These are phyloP conservation scores for Styela clava DNA, from an alignment of 23 tunicate species.

Conservation along the genomic window DNA sequence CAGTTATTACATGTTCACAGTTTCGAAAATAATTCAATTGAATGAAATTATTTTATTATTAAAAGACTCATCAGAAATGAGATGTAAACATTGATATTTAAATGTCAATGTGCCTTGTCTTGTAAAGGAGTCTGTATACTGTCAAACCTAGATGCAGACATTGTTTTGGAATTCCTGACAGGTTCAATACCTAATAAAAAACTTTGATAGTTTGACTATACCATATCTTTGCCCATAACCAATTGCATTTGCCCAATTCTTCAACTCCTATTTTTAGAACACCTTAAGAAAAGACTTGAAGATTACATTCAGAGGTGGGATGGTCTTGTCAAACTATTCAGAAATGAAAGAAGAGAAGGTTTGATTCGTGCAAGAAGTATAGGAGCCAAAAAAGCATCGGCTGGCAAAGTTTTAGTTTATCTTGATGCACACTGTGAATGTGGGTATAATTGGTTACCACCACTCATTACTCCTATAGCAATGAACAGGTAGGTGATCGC, in stretches of 20 bases:
- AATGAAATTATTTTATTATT: too few relatives aligned
- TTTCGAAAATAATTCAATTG: too few relatives aligned
- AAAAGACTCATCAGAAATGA: too few relatives aligned
- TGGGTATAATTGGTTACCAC: constrained; percentile 97
- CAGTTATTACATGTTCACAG: too few relatives aligned
- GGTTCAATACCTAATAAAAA: too few relatives aligned
- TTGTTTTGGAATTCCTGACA: too few relatives aligned
- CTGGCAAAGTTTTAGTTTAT: constrained; percentile 68
- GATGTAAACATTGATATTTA: not conserved
- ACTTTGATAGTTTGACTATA: too few relatives aligned
- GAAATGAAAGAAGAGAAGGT: constrained; percentile 91
- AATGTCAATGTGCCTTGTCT: not conserved
- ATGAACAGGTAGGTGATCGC: constrained; percentile 78
- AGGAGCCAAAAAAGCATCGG: constrained; percentile 75
- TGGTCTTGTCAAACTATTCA: constrained; percentile 78
- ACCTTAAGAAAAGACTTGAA: constrained; percentile 54
- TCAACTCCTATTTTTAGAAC: constrained; percentile 39
- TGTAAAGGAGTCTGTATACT: too few relatives aligned
- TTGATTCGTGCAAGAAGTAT: constrained; percentile 91
- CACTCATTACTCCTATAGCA: constrained; percentile 81
- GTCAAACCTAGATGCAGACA: too few relatives aligned
- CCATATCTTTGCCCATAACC: too few relatives aligned
- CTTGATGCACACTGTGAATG: constrained; percentile 98
- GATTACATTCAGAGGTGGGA: constrained; percentile 80
- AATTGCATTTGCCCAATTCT: too few relatives aligned